Conservation (phyloP, 2,797 vertebrate genomes). For the Psittacula echo region DNA sequence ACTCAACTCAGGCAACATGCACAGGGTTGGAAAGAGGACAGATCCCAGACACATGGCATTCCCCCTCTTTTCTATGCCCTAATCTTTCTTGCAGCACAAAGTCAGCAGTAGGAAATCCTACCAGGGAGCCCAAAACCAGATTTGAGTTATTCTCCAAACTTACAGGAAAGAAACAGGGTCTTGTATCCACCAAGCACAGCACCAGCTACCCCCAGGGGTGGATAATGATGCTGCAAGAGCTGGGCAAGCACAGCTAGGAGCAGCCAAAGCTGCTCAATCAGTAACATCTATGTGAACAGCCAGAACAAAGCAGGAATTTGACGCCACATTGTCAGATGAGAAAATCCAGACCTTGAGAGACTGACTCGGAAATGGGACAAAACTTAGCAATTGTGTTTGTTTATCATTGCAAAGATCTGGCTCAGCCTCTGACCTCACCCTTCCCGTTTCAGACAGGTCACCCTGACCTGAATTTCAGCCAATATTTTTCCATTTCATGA, state of each 20-base stretch:
- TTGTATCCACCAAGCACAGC: neutral
- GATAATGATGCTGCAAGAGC: neutral
- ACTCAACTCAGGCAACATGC: neutral
- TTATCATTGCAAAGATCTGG: slow-evolving; percentile 22
- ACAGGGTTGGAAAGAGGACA: neutral
- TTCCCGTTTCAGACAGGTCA: slow-evolving; percentile 24
- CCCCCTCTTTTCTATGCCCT: neutral
- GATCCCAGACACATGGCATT: neutral
- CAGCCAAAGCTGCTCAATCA: neutral
- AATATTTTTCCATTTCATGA: neutral
- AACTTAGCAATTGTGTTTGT: slow-evolving; percentile 37
- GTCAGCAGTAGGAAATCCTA: neutral
- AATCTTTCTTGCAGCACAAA: neutral
- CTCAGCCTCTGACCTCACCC: slow-evolving; percentile 29
- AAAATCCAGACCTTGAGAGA: neutral
- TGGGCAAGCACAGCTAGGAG: neutral
- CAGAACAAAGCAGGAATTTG: neutral
- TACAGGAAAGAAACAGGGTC: neutral
- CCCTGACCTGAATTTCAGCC: slow-evolving; percentile 28
- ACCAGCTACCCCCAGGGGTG: neutral
- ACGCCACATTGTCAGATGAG: neutral
- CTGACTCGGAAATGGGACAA: neutral
- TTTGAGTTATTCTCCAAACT: neutral
- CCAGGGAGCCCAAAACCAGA: neutral
- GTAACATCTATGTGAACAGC: neutral